Base-by-base conservation (phyloP, 2,888 invertebrate genomes). In the Monoplex corrugatus region DNA sequence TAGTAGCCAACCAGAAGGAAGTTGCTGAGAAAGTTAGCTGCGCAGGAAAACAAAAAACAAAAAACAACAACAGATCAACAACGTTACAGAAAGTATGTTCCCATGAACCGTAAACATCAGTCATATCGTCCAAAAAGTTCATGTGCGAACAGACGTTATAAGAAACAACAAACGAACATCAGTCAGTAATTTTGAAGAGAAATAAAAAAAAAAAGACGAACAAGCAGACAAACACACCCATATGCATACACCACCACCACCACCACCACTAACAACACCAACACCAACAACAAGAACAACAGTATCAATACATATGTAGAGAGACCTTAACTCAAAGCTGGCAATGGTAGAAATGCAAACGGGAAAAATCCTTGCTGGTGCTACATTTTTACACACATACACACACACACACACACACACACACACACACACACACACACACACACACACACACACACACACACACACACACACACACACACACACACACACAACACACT, bases 1-100 rank as follows among this genome's bases (percentile, higher is more conserved):
- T 63, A 57, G 63, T 85, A 85, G 19, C 85, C 85, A 38, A 85
- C 57, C 35, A 35, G 2, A 35, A 85, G 85, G 23, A 85, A 32
- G 40, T 63, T 63, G 63, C 57, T 57, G 10, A 19, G 38, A 23
- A 57, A 85, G 57, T 63, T 63, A 19, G 85, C 85, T 80, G 80
- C 28, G 43, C 28, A 40, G 28, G 10, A 43, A 13, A 38, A 40
- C 10, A 32, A 57, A 57, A 57, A 57, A 16, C 57, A 57, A 10
- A 16, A 57, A n/a, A n/a, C 16, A 72, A 72, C 72, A 57, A 57
- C 57, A 57, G 28, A 72, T n/a, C 10, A n/a, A 32, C 23, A 72
- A 28, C 0, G n/a, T 72, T 72, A 10, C n/a, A 0, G 8, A 28
- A 10, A 72, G n/a, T 72, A 10, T n/a, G 72, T 28, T 13, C 23